phyloP scores from a whole-genome alignment of 2,888 invertebrate species.

The Ophion obscuratus region DNA sequence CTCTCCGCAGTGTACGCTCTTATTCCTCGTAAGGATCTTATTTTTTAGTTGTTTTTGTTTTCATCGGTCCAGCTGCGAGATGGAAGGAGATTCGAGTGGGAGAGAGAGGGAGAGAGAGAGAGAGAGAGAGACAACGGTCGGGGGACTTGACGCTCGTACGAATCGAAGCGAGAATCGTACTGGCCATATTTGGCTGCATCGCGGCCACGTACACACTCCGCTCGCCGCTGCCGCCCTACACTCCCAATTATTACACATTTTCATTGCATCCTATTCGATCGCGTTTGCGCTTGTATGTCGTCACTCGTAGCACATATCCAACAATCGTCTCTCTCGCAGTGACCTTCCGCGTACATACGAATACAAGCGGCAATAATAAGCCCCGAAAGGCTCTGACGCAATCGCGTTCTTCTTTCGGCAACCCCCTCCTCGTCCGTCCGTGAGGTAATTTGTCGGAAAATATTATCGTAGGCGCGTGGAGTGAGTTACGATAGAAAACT shows the following conservation, averaged over 20 bases:
- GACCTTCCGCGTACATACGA: too few relatives aligned
- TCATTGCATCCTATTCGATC: slow-evolving; percentile 11
- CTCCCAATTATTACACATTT: slow-evolving; percentile 48
- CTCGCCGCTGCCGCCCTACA: slow-evolving; percentile 2
- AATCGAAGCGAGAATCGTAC: slow-evolving; percentile 72
- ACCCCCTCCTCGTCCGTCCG: too few relatives aligned
- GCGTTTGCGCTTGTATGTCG: neutral
- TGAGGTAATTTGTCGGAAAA: too few relatives aligned
- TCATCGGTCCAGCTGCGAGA: neutral
- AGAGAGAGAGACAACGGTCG: neutral
- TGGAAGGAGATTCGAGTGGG: slow-evolving; percentile 35
- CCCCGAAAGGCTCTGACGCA: too few relatives aligned
- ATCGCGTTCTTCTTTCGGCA: too few relatives aligned
- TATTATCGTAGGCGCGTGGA: too few relatives aligned
- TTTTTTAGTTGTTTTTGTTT: slow-evolving; percentile 2
- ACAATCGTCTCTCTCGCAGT: too few relatives aligned
- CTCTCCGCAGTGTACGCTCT: neutral
- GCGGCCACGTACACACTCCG: slow-evolving; percentile 50
- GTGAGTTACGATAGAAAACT: too few relatives aligned
- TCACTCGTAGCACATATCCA: too few relatives aligned
- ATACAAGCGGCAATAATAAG: too few relatives aligned
- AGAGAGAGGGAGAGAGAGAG: slow-evolving; percentile 23
- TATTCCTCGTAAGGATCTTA: slow-evolving; percentile 51
- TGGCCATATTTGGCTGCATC: slow-evolving; percentile 75
- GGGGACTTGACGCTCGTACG: slow-evolving; percentile 37